Percentiles rank a stretch among this genome's conserved stretches.
These are phyloP conservation scores for Neuroscelio doddi DNA, from an alignment of 2,888 invertebrate genomes.

Conservation along the genomic window DNA sequence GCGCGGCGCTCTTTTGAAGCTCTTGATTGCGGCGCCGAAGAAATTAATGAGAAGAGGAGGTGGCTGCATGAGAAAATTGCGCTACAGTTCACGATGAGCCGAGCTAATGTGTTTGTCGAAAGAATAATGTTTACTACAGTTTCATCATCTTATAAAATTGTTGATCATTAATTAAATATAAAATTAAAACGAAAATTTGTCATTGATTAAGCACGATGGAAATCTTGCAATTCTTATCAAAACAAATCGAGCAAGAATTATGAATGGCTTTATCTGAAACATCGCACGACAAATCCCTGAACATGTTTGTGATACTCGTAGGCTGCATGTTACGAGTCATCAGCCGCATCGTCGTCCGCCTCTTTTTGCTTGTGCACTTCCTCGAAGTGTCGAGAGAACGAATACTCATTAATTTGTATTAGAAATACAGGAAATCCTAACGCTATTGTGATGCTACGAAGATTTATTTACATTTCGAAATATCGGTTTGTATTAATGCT, in stretches of 20 bases:
- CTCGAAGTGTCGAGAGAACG: slow-evolving; percentile 18
- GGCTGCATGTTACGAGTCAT: slow-evolving; percentile 20
- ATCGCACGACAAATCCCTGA: background rate
- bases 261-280: slow-evolving; percentile 12
- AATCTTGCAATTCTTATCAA: slow-evolving; percentile 2
- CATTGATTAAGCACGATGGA: too few relatives aligned
- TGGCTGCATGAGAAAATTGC: slow-evolving; percentile 42
- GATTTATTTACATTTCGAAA: slow-evolving; percentile 33
- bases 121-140: background rate
- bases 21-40: slow-evolving; percentile 44
- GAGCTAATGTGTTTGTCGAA: slow-evolving; percentile 26
- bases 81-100: slow-evolving; percentile 27
- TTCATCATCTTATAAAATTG: too few relatives aligned
- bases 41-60: slow-evolving; percentile 46
- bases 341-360: slow-evolving; percentile 19
- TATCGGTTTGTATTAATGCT: slow-evolving; percentile 8
- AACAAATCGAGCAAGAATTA: slow-evolving; percentile 14
- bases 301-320: slow-evolving; percentile 18
- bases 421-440: background rate
- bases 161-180: too few relatives aligned
- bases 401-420: background rate
- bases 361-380: slow-evolving; percentile 26
- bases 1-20: slow-evolving; percentile 44
- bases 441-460: slow-evolving; percentile 15
- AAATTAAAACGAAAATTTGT: too few relatives aligned